Base-by-base conservation (phyloP, 2,797 vertebrate species). In the Hipposideros larvatus region DNA sequence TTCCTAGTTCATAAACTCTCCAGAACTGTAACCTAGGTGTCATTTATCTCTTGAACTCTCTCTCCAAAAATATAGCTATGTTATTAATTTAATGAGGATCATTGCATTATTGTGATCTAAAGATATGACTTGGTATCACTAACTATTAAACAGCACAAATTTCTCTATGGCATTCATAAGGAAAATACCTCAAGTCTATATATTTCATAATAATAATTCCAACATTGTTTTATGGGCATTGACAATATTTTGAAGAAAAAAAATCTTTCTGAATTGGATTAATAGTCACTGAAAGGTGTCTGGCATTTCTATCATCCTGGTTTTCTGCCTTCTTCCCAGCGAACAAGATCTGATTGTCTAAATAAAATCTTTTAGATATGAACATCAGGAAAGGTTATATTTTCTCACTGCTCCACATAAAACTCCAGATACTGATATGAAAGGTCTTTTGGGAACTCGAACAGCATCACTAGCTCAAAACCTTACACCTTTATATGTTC, bases 291-390 rank as follows among this genome's bases (percentile, higher is more conserved):
- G 66, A 57, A 71, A 74, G n/a, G 57, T 31, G 5, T 37, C 77
- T 92, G 85, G 4, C 10, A 11, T 24, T 78, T 7, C 24, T 55
- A 7, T 73, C 37, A 70, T 41, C 57, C 7, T 73, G 21, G 6
- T 86, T 51, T 87, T 87, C 31, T 15, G 5, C 11, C 34, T 85
- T 77, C 70, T 61, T 68, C 41, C 22, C 43, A 79, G 19, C 4
- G 51, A 51, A 70, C 37, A 78, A 86, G 51, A 83, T 74, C 28
- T 74, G 57, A 59, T 70, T 93, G 59, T 96, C 11, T 61, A 86
- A 87, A 83, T 79, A 70, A 93, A 78, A 77, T 82, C 22, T 22
- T 16, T n/a, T 84, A 59, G 24, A 22, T 82, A 55, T 59, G 41
- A 91, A 73, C 53, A 77, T 93, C n/a, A 96, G 41, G 66, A 84